Conservation (phyloP, 1,140 invertebrate species). For the Papilio dardanus region DNA sequence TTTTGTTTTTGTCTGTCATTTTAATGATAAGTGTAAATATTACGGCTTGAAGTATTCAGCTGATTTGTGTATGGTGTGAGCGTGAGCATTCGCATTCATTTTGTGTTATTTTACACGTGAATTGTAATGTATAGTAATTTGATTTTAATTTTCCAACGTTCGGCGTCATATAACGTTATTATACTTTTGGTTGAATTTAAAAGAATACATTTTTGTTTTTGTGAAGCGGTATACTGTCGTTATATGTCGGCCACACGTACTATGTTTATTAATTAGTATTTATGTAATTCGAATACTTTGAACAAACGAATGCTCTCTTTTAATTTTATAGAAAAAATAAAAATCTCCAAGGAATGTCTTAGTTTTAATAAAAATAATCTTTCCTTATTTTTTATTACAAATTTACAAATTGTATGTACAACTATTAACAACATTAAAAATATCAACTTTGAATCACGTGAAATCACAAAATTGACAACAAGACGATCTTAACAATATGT, state of each 20-base stretch:
- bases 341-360: slow-evolving; percentile 34
- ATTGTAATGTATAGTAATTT: slow-evolving; percentile 35
- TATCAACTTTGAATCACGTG: slow-evolving; percentile 20
- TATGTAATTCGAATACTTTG: slow-evolving; percentile 29
- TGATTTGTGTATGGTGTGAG: not conserved
- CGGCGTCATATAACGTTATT: slow-evolving; percentile 32
- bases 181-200: slow-evolving; percentile 14
- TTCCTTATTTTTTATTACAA: slow-evolving; percentile 46
- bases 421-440: slow-evolving; percentile 36
- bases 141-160: slow-evolving; percentile 1
- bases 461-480: slow-evolving; percentile 29
- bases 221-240: slow-evolving; percentile 22
- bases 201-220: slow-evolving; percentile 22
- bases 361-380: slow-evolving; percentile 31
- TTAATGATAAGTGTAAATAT: slow-evolving; percentile 20
- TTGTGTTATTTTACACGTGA: not conserved
- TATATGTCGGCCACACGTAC: slow-evolving; percentile 21
- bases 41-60: not conserved
- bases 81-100: not conserved
- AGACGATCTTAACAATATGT: slow-evolving; percentile 17
- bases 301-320: slow-evolving; percentile 36
- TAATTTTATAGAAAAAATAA: slow-evolving; percentile 32
- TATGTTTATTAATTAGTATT: slow-evolving; percentile 25
- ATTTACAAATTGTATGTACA: slow-evolving; percentile 58
- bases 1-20: slow-evolving; percentile 18